These are phyloP conservation scores for Butorides virescens DNA, from an alignment of 2,113 vertebrate species.

Conservation along the genomic window DNA sequence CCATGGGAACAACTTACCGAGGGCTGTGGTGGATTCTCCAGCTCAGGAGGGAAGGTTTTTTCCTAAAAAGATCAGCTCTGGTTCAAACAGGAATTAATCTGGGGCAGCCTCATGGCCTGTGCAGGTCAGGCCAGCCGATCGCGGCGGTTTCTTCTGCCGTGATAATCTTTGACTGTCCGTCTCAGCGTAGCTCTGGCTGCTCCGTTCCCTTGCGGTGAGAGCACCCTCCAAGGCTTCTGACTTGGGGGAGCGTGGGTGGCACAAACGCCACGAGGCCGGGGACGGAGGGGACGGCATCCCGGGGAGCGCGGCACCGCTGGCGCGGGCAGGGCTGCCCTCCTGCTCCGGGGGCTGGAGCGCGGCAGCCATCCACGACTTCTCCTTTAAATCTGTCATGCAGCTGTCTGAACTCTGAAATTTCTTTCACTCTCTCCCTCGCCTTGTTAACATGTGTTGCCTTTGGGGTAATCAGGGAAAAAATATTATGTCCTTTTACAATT, in stretches of 20 bases:
- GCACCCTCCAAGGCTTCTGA: background rate
- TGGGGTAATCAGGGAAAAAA: conserved; percentile 91
- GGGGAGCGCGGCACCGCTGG: rapidly evolving
- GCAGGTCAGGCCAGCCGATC: rapidly evolving
- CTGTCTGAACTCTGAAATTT: conserved; percentile 82
- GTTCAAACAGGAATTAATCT: background rate
- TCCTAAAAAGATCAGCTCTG: background rate
- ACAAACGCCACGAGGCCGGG: rapidly evolving
- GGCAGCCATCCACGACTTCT: conserved; percentile 57
- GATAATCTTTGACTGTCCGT: rapidly evolving
- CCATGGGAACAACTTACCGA: background rate
- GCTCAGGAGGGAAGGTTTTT: background rate
- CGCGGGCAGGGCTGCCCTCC: background rate
- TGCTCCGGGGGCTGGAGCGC: background rate
- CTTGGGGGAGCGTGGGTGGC: background rate
- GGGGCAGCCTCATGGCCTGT: background rate
- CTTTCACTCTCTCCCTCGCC: conserved; percentile 82
- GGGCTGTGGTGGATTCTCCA: background rate
- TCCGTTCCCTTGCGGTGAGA: background rate
- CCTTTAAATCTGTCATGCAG: conserved; percentile 82
- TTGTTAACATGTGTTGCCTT: conserved; percentile 88
- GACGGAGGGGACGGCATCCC: rapidly evolving
- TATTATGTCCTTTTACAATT: conserved; percentile 98
- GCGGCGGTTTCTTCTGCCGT: rapidly evolving
- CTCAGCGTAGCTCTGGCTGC: background rate